Evolutionary conservation across 2,113 vertebrate species (phyloP), one percentile per base, ranked within the genome.

Genomic region (Rynchops niger): DNA sequence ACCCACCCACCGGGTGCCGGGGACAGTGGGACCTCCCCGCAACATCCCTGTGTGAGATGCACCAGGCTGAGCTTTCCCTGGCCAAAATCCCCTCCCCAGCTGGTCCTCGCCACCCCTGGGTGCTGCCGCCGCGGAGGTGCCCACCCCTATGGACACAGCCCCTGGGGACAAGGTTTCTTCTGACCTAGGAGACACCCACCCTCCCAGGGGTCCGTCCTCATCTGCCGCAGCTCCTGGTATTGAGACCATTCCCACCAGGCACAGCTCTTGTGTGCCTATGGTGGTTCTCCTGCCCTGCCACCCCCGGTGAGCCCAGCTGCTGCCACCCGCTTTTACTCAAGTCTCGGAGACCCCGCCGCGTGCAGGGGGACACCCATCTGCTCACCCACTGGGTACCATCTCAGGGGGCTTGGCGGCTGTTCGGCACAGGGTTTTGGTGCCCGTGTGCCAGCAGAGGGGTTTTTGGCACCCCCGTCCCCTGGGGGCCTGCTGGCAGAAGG

Each of bases 71-170:
- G 43, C 34, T 49, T 56, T 66, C 29, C 78, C 66, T 0, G 1
- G 17, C n/a, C 34, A 9, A 71, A 85, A 78, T 58, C 58, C 40
- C 22, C 26, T 65, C 40, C 40, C 17, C 72, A 4, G 19, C 67
- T 65, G 47, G 49, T 43, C 42, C 73, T 17, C 25, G 72, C 49
- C 16, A 5, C 15, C 34, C 10, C 21, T 7, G 9, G 27, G n/a
- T 38, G 42, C 65, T 71, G 71, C 10, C 23, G 20, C 18, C 3
- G 4, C 8, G 1, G 82, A 73, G 21, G 12, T 74, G 49, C 9
- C 43, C 66, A 23, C 36, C 45, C 15, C 7, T 0, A n/a, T 5
- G 5, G 6, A 1, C 0, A 0, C 27, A 34, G 61, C 30, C 23
- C 27, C 47, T 22, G 34, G 17, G 47, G 10, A 73, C 23, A 15